A percentile compares a stretch with the other conserved stretches of the same genome.
Evolutionary conservation across 2,113 vertebrate genomes (phyloP).

Genomic region (Pollachius pollachius): DNA sequence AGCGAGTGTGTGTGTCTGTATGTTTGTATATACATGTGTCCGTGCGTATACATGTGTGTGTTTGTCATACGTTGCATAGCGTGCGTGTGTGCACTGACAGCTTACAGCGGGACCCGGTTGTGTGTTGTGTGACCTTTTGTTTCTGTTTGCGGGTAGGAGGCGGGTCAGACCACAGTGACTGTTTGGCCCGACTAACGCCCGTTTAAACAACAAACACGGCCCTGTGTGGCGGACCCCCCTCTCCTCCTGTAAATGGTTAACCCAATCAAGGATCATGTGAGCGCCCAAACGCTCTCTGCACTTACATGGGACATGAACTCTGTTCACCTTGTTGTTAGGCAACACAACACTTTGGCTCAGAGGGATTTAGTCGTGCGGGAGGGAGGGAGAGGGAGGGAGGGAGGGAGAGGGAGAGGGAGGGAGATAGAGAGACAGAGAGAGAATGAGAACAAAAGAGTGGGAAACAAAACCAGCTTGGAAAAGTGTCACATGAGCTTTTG

Average conservation of each 20-base stretch:
- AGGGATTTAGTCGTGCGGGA: slow-evolving; percentile 34
- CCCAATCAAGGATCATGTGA: slow-evolving; percentile 46
- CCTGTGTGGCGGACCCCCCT: slow-evolving; percentile 42
- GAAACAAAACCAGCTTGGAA: not conserved
- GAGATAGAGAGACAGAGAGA: not conserved
- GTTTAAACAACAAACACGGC: slow-evolving; percentile 40
- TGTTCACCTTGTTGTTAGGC: slow-evolving; percentile 51
- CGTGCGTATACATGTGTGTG: too few species aligned
- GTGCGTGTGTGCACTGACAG: slow-evolving; percentile 5
- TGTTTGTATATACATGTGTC: too few species aligned
- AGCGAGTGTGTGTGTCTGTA: too few species aligned
- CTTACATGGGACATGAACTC: slow-evolving; percentile 50
- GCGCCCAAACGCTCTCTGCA: slow-evolving; percentile 14
- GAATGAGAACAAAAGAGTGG: not conserved
- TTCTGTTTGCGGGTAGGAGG: slow-evolving; percentile 31
- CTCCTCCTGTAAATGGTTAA: slow-evolving; percentile 58
- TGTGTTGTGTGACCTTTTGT: slow-evolving; percentile 44
- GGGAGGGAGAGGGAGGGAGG: not conserved
- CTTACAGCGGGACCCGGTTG: slow-evolving; percentile 20
- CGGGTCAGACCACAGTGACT: slow-evolving; percentile 20
- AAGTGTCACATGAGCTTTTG: not conserved
- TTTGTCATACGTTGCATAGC: too few species aligned
- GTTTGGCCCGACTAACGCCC: slow-evolving; percentile 23
- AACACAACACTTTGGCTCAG: slow-evolving; percentile 36
- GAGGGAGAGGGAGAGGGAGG: too few species aligned